phyloP scores from a whole-genome alignment of 1,140 invertebrate species.

The Gonatopus flavifemur region DNA sequence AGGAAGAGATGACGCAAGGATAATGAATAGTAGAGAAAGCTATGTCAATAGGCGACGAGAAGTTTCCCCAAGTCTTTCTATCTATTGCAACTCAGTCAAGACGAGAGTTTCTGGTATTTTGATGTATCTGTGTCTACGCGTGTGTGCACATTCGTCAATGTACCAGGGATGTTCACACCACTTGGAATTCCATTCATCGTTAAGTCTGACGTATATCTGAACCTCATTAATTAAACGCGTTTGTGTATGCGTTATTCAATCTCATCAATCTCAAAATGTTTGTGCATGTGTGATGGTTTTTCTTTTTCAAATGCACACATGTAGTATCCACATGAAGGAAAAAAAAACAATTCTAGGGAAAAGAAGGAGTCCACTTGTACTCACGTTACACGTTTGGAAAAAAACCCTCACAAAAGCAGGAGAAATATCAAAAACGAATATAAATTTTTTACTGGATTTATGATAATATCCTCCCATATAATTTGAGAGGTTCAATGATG shows the following conservation, averaged over 20 bases:
- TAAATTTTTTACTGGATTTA: too few species aligned
- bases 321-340: too few species aligned
- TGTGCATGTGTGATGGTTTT: neutral
- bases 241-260: slow-evolving; percentile 35
- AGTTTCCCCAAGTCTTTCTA: slow-evolving; percentile 7
- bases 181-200: slow-evolving; percentile 24
- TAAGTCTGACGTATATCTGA: slow-evolving; percentile 20
- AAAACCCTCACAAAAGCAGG: too few species aligned
- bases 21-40: slow-evolving; percentile 7
- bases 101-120: slow-evolving; percentile 16
- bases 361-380: too few species aligned
- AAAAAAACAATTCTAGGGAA: too few species aligned
- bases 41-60: slow-evolving; percentile 15
- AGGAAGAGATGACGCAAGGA: neutral
- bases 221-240: slow-evolving; percentile 37
- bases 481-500: too few species aligned
- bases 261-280: slow-evolving; percentile 21
- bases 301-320: too few species aligned
- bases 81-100: slow-evolving; percentile 17
- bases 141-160: slow-evolving; percentile 4
- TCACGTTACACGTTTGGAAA: too few species aligned
- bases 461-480: too few species aligned
- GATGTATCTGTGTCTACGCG: slow-evolving; percentile 16
- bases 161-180: too few species aligned
- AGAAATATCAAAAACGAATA: too few species aligned